Evolutionary conservation across 2,888 invertebrate genomes (phyloP).

Genomic region (Microplitis manilae): DNA sequence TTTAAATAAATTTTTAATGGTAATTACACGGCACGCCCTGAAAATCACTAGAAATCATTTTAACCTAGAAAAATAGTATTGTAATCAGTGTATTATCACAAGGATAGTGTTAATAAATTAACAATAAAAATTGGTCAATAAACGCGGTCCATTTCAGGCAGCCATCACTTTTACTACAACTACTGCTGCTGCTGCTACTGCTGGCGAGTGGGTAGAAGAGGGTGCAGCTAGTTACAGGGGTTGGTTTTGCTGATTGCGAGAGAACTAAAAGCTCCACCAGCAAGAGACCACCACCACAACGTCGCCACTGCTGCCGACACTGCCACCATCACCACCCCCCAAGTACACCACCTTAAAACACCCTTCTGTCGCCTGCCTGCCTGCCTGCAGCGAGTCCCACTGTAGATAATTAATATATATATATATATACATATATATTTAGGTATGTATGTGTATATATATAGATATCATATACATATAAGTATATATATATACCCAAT

Average conservation of each 20-base stretch:
- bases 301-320: neutral
- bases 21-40: conserved; percentile 55
- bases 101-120: conserved; percentile 27
- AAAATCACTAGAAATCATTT: conserved; percentile 38
- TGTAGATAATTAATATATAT: conserved; percentile 3
- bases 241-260: conserved; percentile 36
- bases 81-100: conserved; percentile 35
- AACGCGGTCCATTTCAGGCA: conserved; percentile 65
- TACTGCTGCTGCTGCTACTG: neutral
- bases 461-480: neutral
- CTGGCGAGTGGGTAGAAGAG: conserved; percentile 59
- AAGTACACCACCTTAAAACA: neutral
- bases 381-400: neutral
- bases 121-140: conserved; percentile 55
- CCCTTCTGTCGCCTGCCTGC: neutral
- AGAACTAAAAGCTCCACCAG: conserved; percentile 1
- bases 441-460: neutral
- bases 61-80: conserved; percentile 31
- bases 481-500: neutral
- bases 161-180: conserved; percentile 62
- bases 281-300: neutral
- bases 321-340: neutral
- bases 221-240: conserved; percentile 60
- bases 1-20: neutral
- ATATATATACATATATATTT: neutral